phyloP scores from a whole-genome alignment of 1,140 invertebrate species.

The Euglossa dilemma region DNA sequence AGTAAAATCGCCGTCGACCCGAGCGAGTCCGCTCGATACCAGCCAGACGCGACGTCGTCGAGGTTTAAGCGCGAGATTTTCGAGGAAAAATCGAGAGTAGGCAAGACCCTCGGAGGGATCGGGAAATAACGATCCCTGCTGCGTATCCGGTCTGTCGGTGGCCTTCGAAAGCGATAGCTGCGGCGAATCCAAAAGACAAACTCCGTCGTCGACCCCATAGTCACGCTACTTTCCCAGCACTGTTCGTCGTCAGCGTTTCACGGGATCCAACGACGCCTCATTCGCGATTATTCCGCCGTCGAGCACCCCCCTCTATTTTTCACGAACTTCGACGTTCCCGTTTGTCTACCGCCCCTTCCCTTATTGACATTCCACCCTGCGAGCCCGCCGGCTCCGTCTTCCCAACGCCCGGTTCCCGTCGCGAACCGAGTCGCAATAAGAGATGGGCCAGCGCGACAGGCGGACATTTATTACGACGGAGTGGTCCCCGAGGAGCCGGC shows the following conservation, averaged over 20 bases:
- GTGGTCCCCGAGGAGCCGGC: conserved; percentile 5
- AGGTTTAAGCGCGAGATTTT: too few species aligned
- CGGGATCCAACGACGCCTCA: neutral
- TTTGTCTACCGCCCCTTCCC: conserved; percentile 30
- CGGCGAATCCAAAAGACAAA: neutral
- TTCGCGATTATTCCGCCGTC: conserved; percentile 24
- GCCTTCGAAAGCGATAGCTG: neutral
- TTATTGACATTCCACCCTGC: conserved; percentile 21
- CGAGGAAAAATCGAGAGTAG: too few species aligned
- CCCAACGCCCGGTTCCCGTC: neutral
- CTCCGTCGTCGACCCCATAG: neutral
- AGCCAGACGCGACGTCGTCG: too few species aligned
- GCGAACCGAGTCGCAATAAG: conserved; percentile 43
- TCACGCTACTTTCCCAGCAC: neutral
- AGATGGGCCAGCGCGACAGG: conserved; percentile 45
- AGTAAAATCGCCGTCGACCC: too few species aligned
- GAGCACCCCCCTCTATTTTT: conserved; percentile 47
- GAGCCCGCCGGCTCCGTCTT: conserved; percentile 1
- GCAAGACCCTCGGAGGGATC: too few species aligned
- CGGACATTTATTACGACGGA: conserved; percentile 60
- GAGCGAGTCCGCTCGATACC: too few species aligned
- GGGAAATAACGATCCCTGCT: too few species aligned
- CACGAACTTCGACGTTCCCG: conserved; percentile 35
- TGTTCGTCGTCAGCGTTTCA: neutral
- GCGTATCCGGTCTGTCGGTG: too few species aligned